Percentiles rank a stretch among this genome's conserved stretches.
Conservation (phyloP, 1,140 invertebrate genomes). For the Bradynema listronoti region DNA sequence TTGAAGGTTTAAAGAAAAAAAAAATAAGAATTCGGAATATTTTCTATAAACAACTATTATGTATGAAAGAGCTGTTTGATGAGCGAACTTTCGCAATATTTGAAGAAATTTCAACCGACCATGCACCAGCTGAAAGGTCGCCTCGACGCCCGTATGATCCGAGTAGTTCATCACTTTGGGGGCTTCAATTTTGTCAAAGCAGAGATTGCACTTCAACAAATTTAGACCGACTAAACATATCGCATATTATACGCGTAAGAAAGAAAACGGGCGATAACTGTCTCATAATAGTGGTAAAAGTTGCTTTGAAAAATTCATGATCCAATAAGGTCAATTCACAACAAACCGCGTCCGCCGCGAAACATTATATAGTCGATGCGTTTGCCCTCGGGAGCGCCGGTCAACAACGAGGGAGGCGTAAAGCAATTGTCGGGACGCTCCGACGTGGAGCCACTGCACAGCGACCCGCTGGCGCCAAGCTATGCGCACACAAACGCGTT, state of each 20-base stretch:
- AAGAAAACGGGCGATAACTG: too few species aligned
- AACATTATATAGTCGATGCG: conserved; percentile 85
- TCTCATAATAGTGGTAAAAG: too few species aligned
- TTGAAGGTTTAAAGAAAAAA: conserved; percentile 14
- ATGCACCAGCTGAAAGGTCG: conserved; percentile 25
- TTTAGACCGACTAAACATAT: conserved; percentile 23
- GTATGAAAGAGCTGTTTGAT: too few species aligned
- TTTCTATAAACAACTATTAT: too few species aligned
- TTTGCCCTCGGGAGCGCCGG: conserved; percentile 69
- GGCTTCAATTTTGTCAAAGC: conserved; percentile 66
- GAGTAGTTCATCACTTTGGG: conserved; percentile 41
- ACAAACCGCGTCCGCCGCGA: conserved; percentile 56
- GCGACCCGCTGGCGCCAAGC: conserved; percentile 65
- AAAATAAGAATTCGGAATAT: too few species aligned
- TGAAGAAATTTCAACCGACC: too few species aligned
- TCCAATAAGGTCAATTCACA: conserved; percentile 46
- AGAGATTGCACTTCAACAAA: conserved; percentile 60
- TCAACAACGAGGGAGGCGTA: conserved; percentile 63
- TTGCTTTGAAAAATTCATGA: conserved; percentile 19
- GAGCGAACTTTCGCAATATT: too few species aligned
- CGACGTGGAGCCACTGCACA: conserved; percentile 11
- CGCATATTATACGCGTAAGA: too few species aligned
- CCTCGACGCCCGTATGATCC: conserved; percentile 45
- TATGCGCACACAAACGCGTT: conserved; percentile 59
- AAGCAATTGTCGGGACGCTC: conserved; percentile 77